phyloP scores from a whole-genome alignment of 2,113 vertebrate species.

The Saguinus midas region DNA sequence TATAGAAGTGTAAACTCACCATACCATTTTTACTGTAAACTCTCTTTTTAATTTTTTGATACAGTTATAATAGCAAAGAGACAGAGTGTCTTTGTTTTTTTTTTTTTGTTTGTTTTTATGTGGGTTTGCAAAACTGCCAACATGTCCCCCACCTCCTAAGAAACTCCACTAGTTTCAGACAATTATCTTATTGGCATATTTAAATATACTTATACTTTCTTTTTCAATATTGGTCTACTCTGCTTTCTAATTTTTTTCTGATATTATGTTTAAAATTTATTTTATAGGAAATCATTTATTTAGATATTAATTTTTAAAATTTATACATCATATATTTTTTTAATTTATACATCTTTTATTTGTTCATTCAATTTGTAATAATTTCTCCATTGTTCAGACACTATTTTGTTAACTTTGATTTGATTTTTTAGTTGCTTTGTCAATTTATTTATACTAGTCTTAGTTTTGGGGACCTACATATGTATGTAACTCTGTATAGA shows the following conservation, averaged over 20 bases:
- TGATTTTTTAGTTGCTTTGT: background rate
- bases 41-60: background rate
- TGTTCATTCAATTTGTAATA: background rate
- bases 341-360: background rate
- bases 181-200: background rate
- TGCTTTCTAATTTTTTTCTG: background rate
- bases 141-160: too few relatives aligned
- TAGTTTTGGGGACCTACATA: background rate
- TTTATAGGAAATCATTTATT: background rate
- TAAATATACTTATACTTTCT: background rate
- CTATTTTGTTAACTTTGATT: background rate
- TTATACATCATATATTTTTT: background rate
- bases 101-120: too few relatives aligned
- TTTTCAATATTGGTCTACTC: background rate
- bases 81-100: too few relatives aligned
- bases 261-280: background rate
- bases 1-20: background rate
- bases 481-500: background rate
- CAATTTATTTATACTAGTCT: background rate
- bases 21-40: background rate
- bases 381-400: background rate
- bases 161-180: too few relatives aligned
- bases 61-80: background rate
- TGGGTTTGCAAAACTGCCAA: background rate
- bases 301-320: background rate